Conservation (phyloP, 2,888 invertebrate genomes). For the Drosophila hamatofila region DNA sequence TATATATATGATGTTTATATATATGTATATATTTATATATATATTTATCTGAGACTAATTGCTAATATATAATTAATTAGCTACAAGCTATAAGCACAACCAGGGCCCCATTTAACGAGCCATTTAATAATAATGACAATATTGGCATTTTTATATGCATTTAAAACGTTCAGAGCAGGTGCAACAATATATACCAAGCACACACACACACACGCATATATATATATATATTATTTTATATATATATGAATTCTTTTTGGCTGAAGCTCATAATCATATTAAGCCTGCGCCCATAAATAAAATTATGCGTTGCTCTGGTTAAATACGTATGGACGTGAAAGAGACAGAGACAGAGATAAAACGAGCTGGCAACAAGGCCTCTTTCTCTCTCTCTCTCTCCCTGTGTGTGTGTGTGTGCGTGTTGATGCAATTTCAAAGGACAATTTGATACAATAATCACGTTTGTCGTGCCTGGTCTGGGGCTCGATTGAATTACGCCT, state of each 20-base stretch:
- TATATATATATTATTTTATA: neutral
- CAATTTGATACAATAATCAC: slow-evolving; percentile 79
- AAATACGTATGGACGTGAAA: slow-evolving; percentile 8
- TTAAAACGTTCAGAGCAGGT: slow-evolving; percentile 49
- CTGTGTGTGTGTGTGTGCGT: slow-evolving; percentile 27
- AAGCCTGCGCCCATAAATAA: slow-evolving; percentile 65
- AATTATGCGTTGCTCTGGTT: slow-evolving; percentile 53
- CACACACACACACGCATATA: neutral
- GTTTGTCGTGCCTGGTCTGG: slow-evolving; percentile 67
- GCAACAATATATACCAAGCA: slow-evolving; percentile 25
- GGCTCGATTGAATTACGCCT: slow-evolving; percentile 81
- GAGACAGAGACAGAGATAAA: slow-evolving; percentile 4
- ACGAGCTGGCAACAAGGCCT: slow-evolving; percentile 4
- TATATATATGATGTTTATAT: neutral
- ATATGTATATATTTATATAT: neutral
- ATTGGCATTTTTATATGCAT: slow-evolving; percentile 40
- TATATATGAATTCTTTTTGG: slow-evolving; percentile 21
- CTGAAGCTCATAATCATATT: slow-evolving; percentile 65
- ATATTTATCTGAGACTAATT: slow-evolving; percentile 3
- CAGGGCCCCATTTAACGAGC: slow-evolving; percentile 39
- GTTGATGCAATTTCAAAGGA: slow-evolving; percentile 67
- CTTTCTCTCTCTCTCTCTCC: slow-evolving; percentile 15
- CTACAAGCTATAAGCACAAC: slow-evolving; percentile 37
- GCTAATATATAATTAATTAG: slow-evolving; percentile 36
- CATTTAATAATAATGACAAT: slow-evolving; percentile 33